phyloP scores from a whole-genome alignment of 2,888 invertebrate species.

The Cephus nigrinus region DNA sequence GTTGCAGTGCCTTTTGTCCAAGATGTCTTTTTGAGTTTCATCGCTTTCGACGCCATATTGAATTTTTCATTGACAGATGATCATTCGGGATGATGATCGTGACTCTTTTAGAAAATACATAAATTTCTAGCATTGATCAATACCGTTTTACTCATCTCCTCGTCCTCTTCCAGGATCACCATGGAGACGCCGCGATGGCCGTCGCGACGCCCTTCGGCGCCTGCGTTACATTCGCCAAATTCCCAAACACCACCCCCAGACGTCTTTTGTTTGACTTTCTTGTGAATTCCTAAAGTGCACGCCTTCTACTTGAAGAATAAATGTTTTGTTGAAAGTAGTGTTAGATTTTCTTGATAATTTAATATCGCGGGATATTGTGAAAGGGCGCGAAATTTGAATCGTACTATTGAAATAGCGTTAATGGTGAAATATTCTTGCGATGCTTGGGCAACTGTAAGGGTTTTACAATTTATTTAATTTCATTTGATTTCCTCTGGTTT shows the following conservation, averaged over 20 bases:
- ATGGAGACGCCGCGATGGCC: slow-evolving; percentile 58
- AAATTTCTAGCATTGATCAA: slow-evolving; percentile 43
- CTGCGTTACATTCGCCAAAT: slow-evolving; percentile 38
- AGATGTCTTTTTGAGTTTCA: not conserved
- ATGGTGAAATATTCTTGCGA: not conserved
- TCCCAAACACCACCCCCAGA: not conserved
- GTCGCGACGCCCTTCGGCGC: slow-evolving; percentile 46
- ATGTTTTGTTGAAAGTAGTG: not conserved
- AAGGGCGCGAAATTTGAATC: too few species aligned
- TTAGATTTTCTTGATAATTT: not conserved
- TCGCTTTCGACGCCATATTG: not conserved
- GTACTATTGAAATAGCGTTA: not conserved
- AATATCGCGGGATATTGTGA: too few species aligned
- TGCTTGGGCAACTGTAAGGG: slow-evolving; percentile 15
- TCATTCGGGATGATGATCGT: slow-evolving; percentile 32
- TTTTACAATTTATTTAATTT: slow-evolving; percentile 19
- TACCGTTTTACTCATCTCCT: slow-evolving; percentile 43
- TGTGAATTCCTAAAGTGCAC: not conserved
- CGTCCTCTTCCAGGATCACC: slow-evolving; percentile 55
- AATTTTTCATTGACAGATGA: slow-evolving; percentile 37
- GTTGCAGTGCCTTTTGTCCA: not conserved
- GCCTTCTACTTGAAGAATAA: not conserved
- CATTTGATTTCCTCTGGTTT: slow-evolving; percentile 20
- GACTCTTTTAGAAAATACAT: not conserved
- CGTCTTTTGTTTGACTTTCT: not conserved